Evolutionary conservation across 2,888 invertebrate species (phyloP), one percentile per base, ranked within the genome.

Genomic region (Theretra japonica): DNA sequence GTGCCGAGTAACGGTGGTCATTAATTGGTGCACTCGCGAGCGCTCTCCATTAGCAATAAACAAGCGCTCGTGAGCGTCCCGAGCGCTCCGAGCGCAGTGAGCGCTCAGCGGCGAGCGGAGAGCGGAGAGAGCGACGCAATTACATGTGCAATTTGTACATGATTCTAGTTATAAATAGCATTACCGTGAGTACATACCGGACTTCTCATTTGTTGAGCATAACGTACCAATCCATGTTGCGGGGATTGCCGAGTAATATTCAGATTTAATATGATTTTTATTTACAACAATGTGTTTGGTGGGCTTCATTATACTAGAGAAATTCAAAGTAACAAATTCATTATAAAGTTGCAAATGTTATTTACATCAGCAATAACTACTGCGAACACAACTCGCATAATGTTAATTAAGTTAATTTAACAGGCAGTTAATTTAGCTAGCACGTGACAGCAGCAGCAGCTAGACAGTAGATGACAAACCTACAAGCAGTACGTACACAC

Each of bases 1-100:
- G 33, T 23, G 65, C 65, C 19, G 53, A 23, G 48, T 65, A 65
- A 65, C 65, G 65, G 65, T 65, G 48, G 23, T 48, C 23, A 48
- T 65, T 65, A 65, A 65, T 65, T 33, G 62, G 70, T 60, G 30
- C 70, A 53, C 53, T 56, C 69, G 68, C 74, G 69, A 69, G 33
- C 53, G 58, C 69, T 65, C 69, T 69, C 70, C 69, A 74, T 74
- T 74, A 74, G 73, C 71, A 71, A 74, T 74, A 74, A 74, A 74
- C 68, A 72, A 73, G 59, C 48, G 71, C 57, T 73, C 70, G 68
- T 72, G 69, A 72, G 58, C 48, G 53, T 57, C 69, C 50, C 33
- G 53, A 62, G 59, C 56, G 69, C 7, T 53, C n/a, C 53, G 69
- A 65, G 65, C 65, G 65, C 21, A 41, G 6, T 17, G 65, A 58